Percentiles rank a stretch among this genome's conserved stretches.
Evolutionary conservation across 1,140 invertebrate genomes (phyloP).

Genomic region (Bombus turneri): DNA sequence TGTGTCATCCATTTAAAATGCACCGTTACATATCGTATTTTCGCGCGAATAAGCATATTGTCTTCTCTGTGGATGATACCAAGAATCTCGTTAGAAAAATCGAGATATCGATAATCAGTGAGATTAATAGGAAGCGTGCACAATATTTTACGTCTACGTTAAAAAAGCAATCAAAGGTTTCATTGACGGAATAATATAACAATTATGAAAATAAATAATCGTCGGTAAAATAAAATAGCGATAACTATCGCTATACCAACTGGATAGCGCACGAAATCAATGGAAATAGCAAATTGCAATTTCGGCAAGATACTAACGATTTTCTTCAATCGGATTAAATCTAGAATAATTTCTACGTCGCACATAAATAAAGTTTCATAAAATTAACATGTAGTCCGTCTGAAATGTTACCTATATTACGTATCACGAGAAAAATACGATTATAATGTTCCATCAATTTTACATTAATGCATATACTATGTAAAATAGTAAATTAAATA

Average conservation of each 20-base stretch:
- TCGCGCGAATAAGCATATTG: not conserved
- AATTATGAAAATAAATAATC: conserved; percentile 24
- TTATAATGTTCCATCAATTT: not conserved
- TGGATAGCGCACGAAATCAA: not conserved
- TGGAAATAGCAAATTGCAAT: not conserved
- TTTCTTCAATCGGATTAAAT: not conserved
- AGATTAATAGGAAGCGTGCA: conserved; percentile 26
- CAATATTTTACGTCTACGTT: conserved; percentile 16
- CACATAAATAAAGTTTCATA: not conserved
- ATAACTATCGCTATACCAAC: not conserved
- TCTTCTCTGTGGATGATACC: not conserved
- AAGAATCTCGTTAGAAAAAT: not conserved
- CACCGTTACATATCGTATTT: conserved; percentile 16
- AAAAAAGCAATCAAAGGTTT: conserved; percentile 8
- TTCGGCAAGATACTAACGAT: not conserved
- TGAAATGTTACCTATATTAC: too few relatives aligned
- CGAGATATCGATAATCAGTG: not conserved
- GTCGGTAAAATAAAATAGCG: not conserved
- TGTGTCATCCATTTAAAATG: not conserved
- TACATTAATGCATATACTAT: not conserved
- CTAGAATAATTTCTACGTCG: not conserved
- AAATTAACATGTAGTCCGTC: not conserved
- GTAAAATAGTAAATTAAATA: not conserved
- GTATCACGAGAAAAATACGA: not conserved
- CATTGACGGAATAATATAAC: not conserved